These are phyloP conservation scores for Catamblyrhynchus diadema DNA, from an alignment of 2,797 vertebrate genomes.

Conservation along the genomic window DNA sequence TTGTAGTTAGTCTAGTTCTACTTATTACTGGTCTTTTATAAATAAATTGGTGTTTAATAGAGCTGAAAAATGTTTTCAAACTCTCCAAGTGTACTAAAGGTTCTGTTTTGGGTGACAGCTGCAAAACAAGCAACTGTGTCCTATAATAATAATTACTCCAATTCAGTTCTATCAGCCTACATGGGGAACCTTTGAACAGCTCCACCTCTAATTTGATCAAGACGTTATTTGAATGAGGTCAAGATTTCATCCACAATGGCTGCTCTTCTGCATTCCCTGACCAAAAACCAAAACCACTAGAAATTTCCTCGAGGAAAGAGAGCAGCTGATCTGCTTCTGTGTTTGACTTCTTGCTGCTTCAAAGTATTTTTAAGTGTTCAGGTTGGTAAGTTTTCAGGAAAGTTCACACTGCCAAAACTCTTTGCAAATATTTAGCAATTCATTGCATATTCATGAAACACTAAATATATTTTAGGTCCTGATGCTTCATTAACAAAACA, in stretches of 20 bases:
- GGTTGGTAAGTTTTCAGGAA: neutral
- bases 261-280: neutral
- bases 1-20: neutral
- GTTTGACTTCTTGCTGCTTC: neutral
- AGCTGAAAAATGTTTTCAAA: constrained; percentile 20
- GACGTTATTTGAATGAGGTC: neutral
- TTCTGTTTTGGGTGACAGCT: neutral
- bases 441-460: constrained; percentile 48
- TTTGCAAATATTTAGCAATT: constrained; percentile 17
- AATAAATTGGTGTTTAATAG: neutral
- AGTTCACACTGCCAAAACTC: neutral
- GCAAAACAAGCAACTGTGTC: neutral
- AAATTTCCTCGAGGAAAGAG: neutral
- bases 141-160: neutral
- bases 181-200: neutral
- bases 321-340: neutral
- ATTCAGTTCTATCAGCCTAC: neutral
- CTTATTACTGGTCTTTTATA: constrained; percentile 11
- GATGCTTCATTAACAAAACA: constrained; percentile 52
- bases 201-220: constrained; percentile 17
- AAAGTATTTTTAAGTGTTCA: constrained; percentile 11
- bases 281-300: neutral
- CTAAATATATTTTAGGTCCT: constrained; percentile 43
- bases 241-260: neutral
- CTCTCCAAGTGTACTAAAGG: neutral